A percentile compares a stretch with the other conserved stretches of the same genome.
Evolutionary conservation across 1,140 invertebrate genomes (phyloP).

Genomic region (Drosophila virilis): DNA sequence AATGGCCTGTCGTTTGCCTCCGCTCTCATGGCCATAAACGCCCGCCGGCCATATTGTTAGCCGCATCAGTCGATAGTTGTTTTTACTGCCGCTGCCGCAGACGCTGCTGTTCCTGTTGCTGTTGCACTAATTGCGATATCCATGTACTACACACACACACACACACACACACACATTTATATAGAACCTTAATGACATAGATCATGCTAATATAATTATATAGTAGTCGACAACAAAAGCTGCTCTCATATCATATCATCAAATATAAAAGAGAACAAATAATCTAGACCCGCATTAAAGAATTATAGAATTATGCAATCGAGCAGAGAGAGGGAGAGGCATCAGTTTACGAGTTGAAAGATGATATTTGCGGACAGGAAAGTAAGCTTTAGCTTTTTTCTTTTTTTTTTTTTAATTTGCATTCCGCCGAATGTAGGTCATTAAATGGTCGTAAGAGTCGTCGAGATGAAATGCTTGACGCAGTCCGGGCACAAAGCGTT

Average conservation of each 20-base stretch:
- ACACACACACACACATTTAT: conserved; percentile 32
- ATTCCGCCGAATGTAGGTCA: conserved; percentile 39
- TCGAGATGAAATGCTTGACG: conserved; percentile 43
- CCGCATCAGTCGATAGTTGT: conserved; percentile 68
- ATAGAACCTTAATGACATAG: conserved; percentile 72
- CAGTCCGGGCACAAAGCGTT: conserved; percentile 24
- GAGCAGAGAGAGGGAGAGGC: conserved; percentile 20
- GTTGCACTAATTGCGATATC: conserved; percentile 73
- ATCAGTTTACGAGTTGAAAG: conserved; percentile 8
- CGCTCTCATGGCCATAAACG: conserved; percentile 70
- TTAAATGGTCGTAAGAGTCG: conserved; percentile 34
- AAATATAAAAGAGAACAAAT: conserved; percentile 44
- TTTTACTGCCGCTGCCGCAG: conserved; percentile 35
- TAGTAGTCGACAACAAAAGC: conserved; percentile 33
- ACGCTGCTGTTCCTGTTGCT: conserved; percentile 18
- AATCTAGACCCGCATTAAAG: conserved; percentile 9
- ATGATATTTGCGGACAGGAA: conserved; percentile 1
- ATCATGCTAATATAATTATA: conserved; percentile 82
- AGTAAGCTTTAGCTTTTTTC: background rate
- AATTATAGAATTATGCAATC: conserved; percentile 28
- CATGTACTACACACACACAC: conserved; percentile 33
- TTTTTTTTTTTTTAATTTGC: conserved; percentile 29
- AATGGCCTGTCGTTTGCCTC: conserved; percentile 75
- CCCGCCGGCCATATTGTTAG: conserved; percentile 77
- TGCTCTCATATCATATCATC: conserved; percentile 69